A percentile compares a stretch with the other conserved stretches of the same genome.
These are phyloP conservation scores for Anthoptus insignis DNA, from an alignment of 2,888 invertebrate species.

Conservation along the genomic window DNA sequence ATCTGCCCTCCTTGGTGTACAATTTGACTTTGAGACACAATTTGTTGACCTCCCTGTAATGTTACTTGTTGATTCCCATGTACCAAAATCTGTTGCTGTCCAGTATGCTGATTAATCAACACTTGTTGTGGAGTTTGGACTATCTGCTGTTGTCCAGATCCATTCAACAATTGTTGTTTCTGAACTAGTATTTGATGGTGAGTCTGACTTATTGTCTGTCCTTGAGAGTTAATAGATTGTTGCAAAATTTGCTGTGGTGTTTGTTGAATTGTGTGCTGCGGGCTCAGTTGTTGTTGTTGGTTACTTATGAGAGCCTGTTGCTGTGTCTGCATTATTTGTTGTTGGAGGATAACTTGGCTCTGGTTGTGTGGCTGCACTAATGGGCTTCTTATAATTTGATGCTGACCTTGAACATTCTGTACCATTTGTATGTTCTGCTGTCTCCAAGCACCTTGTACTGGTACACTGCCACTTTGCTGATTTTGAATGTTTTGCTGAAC, in stretches of 20 bases:
- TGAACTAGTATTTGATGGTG: conserved; percentile 82
- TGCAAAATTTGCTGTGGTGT: conserved; percentile 87
- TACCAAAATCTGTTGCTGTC: conserved; percentile 82
- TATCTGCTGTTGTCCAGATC: conserved; percentile 82
- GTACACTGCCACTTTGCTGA: conserved; percentile 70
- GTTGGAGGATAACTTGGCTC: conserved; percentile 85
- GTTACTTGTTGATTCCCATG: conserved; percentile 84
- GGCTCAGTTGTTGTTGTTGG: conserved; percentile 81
- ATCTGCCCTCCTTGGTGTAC: conserved; percentile 81
- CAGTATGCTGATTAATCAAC: conserved; percentile 80
- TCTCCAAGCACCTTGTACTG: conserved; percentile 77
- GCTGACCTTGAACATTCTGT: conserved; percentile 83
- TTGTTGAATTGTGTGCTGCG: conserved; percentile 85
- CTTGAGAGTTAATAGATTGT: conserved; percentile 86
- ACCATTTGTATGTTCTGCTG: conserved; percentile 85
- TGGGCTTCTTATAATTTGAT: conserved; percentile 81
- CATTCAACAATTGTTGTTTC: conserved; percentile 87
- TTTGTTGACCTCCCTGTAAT: conserved; percentile 78
- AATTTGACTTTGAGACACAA: conserved; percentile 80
- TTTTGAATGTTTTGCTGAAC: conserved; percentile 80
- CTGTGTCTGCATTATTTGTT: conserved; percentile 86
- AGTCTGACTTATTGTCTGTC: conserved; percentile 80
- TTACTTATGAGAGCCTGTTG: conserved; percentile 80
- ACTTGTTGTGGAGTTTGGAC: conserved; percentile 84
- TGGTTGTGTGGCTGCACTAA: conserved; percentile 80